These are phyloP conservation scores for Podargus strigoides DNA, from an alignment of 2,797 vertebrate genomes.

Conservation along the genomic window DNA sequence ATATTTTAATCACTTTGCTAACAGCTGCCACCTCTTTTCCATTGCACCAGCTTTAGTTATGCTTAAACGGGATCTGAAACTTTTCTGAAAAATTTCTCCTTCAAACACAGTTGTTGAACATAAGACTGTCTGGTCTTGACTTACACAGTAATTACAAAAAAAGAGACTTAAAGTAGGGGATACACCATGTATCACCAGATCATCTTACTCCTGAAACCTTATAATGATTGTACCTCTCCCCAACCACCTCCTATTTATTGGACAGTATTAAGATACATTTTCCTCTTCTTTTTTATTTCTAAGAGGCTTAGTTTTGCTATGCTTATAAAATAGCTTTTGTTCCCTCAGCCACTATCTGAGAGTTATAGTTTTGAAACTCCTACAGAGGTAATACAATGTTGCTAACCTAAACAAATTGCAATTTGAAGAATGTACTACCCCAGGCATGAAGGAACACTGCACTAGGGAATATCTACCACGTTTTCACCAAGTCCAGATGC, in stretches of 20 bases:
- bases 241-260: background rate
- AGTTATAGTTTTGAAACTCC: background rate
- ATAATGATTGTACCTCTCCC: background rate
- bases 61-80: background rate
- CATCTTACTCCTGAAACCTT: background rate
- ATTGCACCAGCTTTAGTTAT: background rate
- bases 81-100: background rate
- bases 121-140: background rate
- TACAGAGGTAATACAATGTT: background rate
- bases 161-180: background rate
- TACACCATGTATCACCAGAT: rapidly evolving
- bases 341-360: background rate
- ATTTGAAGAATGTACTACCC: background rate
- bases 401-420: background rate
- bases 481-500: background rate
- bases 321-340: background rate
- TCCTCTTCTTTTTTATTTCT: background rate
- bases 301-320: background rate
- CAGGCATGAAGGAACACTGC: background rate
- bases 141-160: background rate
- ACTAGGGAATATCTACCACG: background rate
- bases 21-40: background rate
- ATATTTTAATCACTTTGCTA: background rate
- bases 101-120: background rate
- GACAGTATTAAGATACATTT: background rate